A percentile compares a stretch with the other conserved stretches of the same genome.
These are phyloP conservation scores for Dreissena rostriformis DNA, from an alignment of 1,140 invertebrate genomes.

Conservation along the genomic window DNA sequence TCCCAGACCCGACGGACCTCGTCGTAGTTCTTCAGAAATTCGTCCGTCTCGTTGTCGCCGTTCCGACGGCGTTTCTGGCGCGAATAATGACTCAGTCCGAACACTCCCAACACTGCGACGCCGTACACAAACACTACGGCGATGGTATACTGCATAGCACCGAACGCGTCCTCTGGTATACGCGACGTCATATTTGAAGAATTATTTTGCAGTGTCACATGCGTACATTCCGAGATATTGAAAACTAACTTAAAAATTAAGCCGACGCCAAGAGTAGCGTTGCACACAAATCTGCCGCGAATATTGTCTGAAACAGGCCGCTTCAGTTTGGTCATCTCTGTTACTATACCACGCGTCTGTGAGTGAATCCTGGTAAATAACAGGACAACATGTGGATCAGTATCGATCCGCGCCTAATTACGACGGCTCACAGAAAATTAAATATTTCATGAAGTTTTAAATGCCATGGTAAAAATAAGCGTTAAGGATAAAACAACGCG, in stretches of 20 bases:
- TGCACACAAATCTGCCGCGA: slow-evolving; percentile 23
- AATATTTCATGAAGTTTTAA: slow-evolving; percentile 30
- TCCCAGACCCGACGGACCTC: slow-evolving; percentile 33
- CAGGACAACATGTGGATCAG: background rate
- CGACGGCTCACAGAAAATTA: background rate
- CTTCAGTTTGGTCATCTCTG: background rate
- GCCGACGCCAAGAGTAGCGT: slow-evolving; percentile 23
- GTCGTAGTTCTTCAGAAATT: slow-evolving; percentile 49
- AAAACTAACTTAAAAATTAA: slow-evolving; percentile 18
- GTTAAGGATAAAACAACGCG: too few relatives aligned
- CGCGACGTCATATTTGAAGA: background rate
- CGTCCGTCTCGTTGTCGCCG: slow-evolving; percentile 25
- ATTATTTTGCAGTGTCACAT: background rate
- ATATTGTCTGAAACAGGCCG: background rate
- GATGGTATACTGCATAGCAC: slow-evolving; percentile 48
- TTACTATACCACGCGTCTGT: background rate
- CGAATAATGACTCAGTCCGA: slow-evolving; percentile 23
- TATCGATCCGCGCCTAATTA: background rate
- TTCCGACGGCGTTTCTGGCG: slow-evolving; percentile 8
- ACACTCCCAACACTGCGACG: slow-evolving; percentile 41
- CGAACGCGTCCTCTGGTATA: slow-evolving; percentile 20
- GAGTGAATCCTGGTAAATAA: background rate
- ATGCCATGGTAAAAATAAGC: too few relatives aligned
- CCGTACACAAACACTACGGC: slow-evolving; percentile 46
- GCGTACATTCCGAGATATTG: slow-evolving; percentile 32